These are phyloP conservation scores for Sinocyclocheilus grahami DNA, from an alignment of 2,113 vertebrate genomes.

Conservation along the genomic window DNA sequence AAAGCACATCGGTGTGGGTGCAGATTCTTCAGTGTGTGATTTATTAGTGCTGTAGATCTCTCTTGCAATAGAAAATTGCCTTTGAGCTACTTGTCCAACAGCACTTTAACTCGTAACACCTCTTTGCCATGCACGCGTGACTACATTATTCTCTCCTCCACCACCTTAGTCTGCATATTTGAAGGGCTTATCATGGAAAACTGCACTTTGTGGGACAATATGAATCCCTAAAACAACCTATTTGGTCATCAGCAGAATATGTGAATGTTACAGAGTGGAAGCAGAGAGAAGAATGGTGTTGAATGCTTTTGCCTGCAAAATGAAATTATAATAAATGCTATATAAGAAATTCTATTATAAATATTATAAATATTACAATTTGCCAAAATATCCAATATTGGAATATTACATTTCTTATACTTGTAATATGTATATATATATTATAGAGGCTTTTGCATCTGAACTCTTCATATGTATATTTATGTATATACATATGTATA, in stretches of 20 bases:
- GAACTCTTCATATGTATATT: no score
- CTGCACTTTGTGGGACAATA: neutral
- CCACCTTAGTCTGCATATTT: slow-evolving; percentile 12
- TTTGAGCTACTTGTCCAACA: slow-evolving; percentile 26
- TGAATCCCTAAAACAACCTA: slow-evolving; percentile 48
- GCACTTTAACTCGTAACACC: neutral
- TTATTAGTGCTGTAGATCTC: slow-evolving; percentile 21
- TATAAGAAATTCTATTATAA: neutral
- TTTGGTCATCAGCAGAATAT: slow-evolving; percentile 31
- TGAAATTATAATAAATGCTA: neutral
- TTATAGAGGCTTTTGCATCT: no score
- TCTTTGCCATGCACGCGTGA: neutral
- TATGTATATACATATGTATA: no score
- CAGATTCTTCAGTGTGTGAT: neutral
- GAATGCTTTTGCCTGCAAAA: neutral
- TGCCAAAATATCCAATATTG: neutral
- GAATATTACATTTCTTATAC: neutral
- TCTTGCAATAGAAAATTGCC: slow-evolving; percentile 2
- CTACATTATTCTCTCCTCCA: neutral
- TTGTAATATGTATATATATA: neutral
- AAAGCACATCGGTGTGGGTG: neutral
- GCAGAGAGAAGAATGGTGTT: neutral
- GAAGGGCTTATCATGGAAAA: slow-evolving; percentile 26
- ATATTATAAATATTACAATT: neutral
- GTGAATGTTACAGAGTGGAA: neutral